Percentiles rank a stretch among this genome's conserved stretches.
Conservation (phyloP, 2,797 vertebrate genomes). For the Urosaurus nigricauda region DNA sequence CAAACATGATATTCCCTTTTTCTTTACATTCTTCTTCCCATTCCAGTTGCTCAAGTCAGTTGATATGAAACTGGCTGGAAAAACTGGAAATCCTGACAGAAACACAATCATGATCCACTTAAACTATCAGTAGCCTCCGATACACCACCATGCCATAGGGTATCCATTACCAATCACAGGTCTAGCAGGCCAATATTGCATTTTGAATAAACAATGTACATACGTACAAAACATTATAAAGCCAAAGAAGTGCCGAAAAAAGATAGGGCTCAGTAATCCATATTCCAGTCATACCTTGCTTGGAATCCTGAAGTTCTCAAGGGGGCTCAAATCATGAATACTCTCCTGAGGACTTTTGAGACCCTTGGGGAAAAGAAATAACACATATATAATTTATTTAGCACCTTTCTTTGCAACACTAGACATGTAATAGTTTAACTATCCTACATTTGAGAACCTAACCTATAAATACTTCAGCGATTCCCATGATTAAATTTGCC, state of each 20-base stretch:
- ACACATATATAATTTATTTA: conserved; percentile 4
- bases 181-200: neutral
- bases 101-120: neutral
- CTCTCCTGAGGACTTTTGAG: conserved; percentile 95
- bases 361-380: conserved; percentile 81
- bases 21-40: neutral
- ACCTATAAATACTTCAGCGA: conserved; percentile 6
- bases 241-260: neutral
- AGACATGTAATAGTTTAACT: neutral
- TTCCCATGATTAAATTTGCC: neutral
- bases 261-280: neutral
- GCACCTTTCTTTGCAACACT: neutral
- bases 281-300: conserved; percentile 86
- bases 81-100: neutral
- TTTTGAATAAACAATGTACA: neutral
- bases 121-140: neutral
- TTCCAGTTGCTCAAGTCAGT: neutral
- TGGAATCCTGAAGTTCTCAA: conserved; percentile 93
- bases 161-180: neutral
- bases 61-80: neutral
- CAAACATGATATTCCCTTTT: neutral
- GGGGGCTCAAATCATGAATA: conserved; percentile 90
- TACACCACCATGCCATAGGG: neutral
- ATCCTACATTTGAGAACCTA: conserved; percentile 22
- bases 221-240: neutral